Base-by-base conservation (phyloP, 1,140 invertebrate genomes). In the Atta colombica region DNA sequence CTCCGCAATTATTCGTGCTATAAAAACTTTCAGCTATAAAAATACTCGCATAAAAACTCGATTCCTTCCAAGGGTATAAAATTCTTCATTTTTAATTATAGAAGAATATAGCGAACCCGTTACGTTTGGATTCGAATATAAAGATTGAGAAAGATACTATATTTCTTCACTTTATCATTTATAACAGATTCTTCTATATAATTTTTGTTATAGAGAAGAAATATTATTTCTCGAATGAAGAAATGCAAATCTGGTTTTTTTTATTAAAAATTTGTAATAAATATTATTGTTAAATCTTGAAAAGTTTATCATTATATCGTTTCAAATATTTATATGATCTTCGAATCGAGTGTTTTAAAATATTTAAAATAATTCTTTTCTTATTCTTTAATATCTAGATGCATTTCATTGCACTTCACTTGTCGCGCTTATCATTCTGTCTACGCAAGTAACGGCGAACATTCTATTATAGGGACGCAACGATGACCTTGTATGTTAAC, bases 391-490 rank as follows among this genome's bases (percentile, higher is more conserved):
- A 58, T 31, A 8, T 55, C 3, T 12, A 68, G 25, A 18, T 63
- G 18, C 39, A 65, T 51, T 28, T 69, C 49, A 7, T 51, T 7
- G 28, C n/a, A 45, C 31, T 53, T 58, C 0, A 16, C 31, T 60
- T 14, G 28, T 55, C 16, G 21, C 55, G 18, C 35, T 77, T 84
- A 61, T 65, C 12, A 74, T 77, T 77, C 31, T 53, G 45, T 53
- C 21, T 51, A 35, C 45, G 58, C 74, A 61, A 77, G 21, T 58
- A n/a, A 71, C 16, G 16, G 49, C 69, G 49, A 55, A 39, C 61
- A 49, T 78, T 85, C 60, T 66, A 85, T 84, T 65, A 85, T 78
- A 85, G 75, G 74, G 82, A 85, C 82, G 49, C 14, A 85, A 77
- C 49, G 21, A 53, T 51, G 82, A 85, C 75, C 82, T 65, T 85